Evolutionary conservation across 2,113 vertebrate species (phyloP).

Genomic region (Gallinago undulata): DNA sequence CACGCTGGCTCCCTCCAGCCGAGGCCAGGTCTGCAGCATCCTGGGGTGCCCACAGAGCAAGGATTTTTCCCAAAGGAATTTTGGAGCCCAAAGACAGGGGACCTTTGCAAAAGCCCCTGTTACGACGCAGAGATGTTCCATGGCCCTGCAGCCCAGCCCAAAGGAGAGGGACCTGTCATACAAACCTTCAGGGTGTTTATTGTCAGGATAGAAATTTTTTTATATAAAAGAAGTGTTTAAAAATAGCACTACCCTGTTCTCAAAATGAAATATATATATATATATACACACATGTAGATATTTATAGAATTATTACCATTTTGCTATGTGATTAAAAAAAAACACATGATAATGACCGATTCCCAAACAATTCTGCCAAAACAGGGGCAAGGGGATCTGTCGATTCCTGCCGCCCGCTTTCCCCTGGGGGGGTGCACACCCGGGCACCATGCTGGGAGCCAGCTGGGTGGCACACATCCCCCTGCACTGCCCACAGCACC

Average conservation of each 20-base stretch:
- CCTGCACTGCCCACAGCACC: fast-evolving
- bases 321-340: background rate
- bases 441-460: fast-evolving
- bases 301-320: slow-evolving; percentile 27
- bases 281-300: background rate
- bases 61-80: background rate
- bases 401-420: fast-evolving
- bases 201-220: slow-evolving; percentile 31
- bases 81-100: background rate
- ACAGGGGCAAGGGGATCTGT: background rate
- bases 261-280: slow-evolving; percentile 27
- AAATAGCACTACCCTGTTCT: slow-evolving; percentile 43
- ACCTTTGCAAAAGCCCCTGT: background rate
- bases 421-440: background rate
- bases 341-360: background rate
- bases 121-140: background rate
- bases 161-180: background rate
- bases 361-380: background rate
- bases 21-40: background rate
- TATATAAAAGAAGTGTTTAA: slow-evolving; percentile 54
- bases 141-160: background rate
- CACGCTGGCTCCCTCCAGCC: background rate
- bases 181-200: slow-evolving; percentile 62
- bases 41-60: background rate
- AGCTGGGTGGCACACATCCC: background rate